A percentile compares a stretch with the other conserved stretches of the same genome.
Conservation (phyloP, 2,113 vertebrate species). For the Sinocyclocheilus grahami region DNA sequence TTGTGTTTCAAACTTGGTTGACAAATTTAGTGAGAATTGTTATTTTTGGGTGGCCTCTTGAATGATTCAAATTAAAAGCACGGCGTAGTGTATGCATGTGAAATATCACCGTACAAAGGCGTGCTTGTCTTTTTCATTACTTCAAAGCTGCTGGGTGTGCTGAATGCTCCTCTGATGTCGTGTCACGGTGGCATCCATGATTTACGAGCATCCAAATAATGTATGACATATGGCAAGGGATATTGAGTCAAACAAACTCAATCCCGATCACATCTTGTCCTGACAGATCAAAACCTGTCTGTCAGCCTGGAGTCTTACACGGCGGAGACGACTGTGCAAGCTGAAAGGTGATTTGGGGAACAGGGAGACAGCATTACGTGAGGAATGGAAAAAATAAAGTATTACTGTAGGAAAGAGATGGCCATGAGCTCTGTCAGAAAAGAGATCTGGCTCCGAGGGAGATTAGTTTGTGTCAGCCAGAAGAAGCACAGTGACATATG, state of each 20-base stretch:
- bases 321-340: not conserved
- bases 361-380: not conserved
- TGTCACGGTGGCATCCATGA: not conserved
- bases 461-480: constrained; percentile 61
- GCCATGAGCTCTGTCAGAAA: not conserved
- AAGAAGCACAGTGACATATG: constrained; percentile 64
- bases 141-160: not conserved
- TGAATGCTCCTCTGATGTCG: constrained; percentile 17
- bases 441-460: constrained; percentile 26
- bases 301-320: constrained; percentile 31
- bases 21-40: not conserved
- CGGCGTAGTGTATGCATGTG: not conserved
- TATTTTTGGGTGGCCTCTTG: not conserved
- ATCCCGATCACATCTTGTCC: constrained; percentile 42
- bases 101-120: not conserved
- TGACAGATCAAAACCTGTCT: constrained; percentile 36
- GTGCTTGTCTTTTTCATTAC: not conserved
- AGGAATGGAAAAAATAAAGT: constrained; percentile 1
- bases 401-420: not conserved
- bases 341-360: constrained; percentile 21
- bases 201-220: constrained; percentile 15
- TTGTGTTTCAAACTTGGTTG: not conserved
- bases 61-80: not conserved
- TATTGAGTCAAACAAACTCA: constrained; percentile 45
- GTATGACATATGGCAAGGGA: constrained; percentile 37